Percentiles rank a stretch among this genome's conserved stretches.
phyloP scores from a whole-genome alignment of 2,888 invertebrate genomes.

The Tipula unca region DNA sequence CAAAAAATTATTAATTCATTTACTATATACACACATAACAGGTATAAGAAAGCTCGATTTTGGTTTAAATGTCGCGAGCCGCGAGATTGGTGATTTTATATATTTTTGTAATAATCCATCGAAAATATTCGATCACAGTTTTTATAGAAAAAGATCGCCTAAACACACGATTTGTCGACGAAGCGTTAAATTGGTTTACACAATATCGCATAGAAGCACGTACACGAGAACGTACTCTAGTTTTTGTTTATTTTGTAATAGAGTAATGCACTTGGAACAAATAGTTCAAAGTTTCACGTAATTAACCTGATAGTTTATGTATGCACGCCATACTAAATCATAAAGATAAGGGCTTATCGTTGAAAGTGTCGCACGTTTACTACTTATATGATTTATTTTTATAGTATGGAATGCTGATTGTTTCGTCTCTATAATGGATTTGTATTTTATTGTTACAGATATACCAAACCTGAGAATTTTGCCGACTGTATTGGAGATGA shows the following conservation, averaged over 20 bases:
- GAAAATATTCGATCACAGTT: background rate
- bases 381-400: background rate
- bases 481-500: slow-evolving; percentile 98
- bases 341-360: background rate
- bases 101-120: background rate
- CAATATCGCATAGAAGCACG: background rate
- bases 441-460: slow-evolving; percentile 57
- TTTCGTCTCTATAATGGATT: background rate
- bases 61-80: background rate
- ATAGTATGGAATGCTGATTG: background rate
- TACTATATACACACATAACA: background rate
- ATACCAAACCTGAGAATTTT: slow-evolving; percentile 93
- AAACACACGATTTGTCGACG: background rate
- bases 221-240: background rate
- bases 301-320: background rate
- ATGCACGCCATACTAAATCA: background rate
- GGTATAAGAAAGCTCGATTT: background rate
- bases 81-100: background rate
- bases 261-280: slow-evolving; percentile 2
- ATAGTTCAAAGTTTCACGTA: background rate
- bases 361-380: background rate
- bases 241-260: background rate
- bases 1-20: background rate
- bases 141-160: background rate
- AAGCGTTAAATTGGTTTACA: background rate